phyloP scores from a whole-genome alignment of 2,888 invertebrate species.

The Harpalus rufipes region DNA sequence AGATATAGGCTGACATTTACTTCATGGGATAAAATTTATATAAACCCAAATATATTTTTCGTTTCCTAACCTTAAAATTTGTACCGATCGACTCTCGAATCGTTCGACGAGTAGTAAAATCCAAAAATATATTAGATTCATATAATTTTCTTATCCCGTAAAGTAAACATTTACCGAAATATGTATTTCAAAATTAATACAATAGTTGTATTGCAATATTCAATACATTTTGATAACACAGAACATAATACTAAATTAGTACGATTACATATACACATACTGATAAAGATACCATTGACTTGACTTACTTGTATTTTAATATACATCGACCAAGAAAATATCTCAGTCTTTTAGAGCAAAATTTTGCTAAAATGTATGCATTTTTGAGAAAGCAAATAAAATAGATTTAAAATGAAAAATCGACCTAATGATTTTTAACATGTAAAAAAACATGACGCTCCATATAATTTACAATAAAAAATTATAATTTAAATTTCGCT shows the following conservation, averaged over 20 bases:
- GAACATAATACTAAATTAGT: conserved; percentile 68
- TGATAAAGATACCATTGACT: conserved; percentile 67
- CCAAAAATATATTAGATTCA: too few relatives aligned
- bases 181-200: conserved; percentile 60
- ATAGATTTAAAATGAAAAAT: conserved; percentile 32
- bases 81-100: too few relatives aligned
- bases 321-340: conserved; percentile 65
- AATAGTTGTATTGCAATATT: conserved; percentile 65
- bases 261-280: conserved; percentile 67
- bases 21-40: too few relatives aligned
- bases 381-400: conserved; percentile 52
- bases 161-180: not conserved
- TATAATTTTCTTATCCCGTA: too few relatives aligned
- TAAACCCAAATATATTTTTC: too few relatives aligned
- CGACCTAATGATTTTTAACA: conserved; percentile 50
- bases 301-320: conserved; percentile 56
- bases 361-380: conserved; percentile 63
- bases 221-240: conserved; percentile 67
- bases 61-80: too few relatives aligned
- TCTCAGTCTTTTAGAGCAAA: conserved; percentile 67
- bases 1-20: too few relatives aligned
- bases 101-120: too few relatives aligned
- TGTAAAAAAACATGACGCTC: conserved; percentile 57
- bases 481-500: conserved; percentile 66
- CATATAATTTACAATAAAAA: conserved; percentile 67